Conservation (phyloP, 1,140 invertebrate species). For the Drosophila takahashii region DNA sequence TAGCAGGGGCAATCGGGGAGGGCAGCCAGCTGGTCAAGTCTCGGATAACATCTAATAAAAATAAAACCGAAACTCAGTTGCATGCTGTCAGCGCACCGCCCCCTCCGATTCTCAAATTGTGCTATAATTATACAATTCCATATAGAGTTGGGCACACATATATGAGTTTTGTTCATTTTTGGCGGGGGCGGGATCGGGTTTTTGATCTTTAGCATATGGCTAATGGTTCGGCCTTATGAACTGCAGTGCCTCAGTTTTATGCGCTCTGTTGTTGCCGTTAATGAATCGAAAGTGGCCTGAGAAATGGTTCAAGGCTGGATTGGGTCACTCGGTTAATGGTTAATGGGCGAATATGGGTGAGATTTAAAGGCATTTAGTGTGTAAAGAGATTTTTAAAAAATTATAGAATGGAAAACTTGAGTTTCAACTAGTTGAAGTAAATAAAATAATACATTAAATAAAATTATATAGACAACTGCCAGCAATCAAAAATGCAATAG, state of each 20-base stretch:
- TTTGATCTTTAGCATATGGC: slow-evolving; percentile 73
- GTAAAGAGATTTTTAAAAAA: slow-evolving; percentile 1
- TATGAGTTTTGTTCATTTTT: slow-evolving; percentile 15
- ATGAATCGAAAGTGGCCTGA: slow-evolving; percentile 38
- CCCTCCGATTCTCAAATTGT: slow-evolving; percentile 14
- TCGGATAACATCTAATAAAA: slow-evolving; percentile 75
- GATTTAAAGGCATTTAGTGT: slow-evolving; percentile 1
- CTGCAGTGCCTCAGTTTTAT: slow-evolving; percentile 48
- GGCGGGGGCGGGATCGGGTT: slow-evolving; percentile 41
- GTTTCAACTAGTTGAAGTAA: no score
- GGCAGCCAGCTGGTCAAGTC: slow-evolving; percentile 56
- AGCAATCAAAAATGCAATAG: neutral
- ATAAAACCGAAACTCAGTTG: slow-evolving; percentile 45
- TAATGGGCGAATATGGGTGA: slow-evolving; percentile 5
- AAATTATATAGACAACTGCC: neutral
- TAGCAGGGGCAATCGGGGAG: neutral
- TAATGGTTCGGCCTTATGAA: slow-evolving; percentile 49
- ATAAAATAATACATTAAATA: neutral
- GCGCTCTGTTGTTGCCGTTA: slow-evolving; percentile 11
- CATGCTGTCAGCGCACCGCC: slow-evolving; percentile 23
- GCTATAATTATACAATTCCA: slow-evolving; percentile 72
- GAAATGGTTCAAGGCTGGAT: slow-evolving; percentile 43
- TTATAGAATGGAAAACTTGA: no score
- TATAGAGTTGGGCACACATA: slow-evolving; percentile 45
- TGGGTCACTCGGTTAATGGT: slow-evolving; percentile 25